phyloP scores from a whole-genome alignment of 2,888 invertebrate species.

The Melanophora roralis region DNA sequence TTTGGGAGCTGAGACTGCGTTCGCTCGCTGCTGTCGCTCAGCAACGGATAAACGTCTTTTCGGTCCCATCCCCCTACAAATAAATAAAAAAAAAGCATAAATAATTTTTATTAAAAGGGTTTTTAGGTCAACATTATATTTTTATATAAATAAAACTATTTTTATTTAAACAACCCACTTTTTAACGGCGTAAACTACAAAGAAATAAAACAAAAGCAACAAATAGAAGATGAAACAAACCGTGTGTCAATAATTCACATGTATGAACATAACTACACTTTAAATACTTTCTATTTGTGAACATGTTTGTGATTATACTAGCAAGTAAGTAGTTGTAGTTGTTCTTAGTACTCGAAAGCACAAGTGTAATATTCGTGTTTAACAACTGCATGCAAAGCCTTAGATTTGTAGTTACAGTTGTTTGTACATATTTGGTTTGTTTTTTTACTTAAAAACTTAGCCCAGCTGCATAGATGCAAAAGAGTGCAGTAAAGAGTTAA shows the following conservation, averaged over 20 bases:
- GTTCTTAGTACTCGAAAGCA: slow-evolving; percentile 22
- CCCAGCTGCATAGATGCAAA: not conserved
- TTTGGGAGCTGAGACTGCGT: slow-evolving; percentile 65
- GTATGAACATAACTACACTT: slow-evolving; percentile 33
- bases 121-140: not conserved
- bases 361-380: slow-evolving; percentile 45
- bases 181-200: slow-evolving; percentile 11
- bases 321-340: not conserved
- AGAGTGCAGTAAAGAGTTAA: not conserved
- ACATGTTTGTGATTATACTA: not conserved
- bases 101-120: not conserved
- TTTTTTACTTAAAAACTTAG: too few species aligned
- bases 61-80: slow-evolving; percentile 72
- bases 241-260: slow-evolving; percentile 37
- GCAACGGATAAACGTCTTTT: slow-evolving; percentile 74
- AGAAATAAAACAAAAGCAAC: slow-evolving; percentile 6
- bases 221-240: not conserved
- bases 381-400: slow-evolving; percentile 22
- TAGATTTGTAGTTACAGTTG: not conserved
- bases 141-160: not conserved
- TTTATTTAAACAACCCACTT: not conserved
- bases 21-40: slow-evolving; percentile 72
- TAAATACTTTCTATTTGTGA: not conserved
- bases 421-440: slow-evolving; percentile 1
- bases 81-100: slow-evolving; percentile 5